A percentile compares a stretch with the other conserved stretches of the same genome.
Conservation (phyloP, 2,888 invertebrate species). For the Escarpia spicata region DNA sequence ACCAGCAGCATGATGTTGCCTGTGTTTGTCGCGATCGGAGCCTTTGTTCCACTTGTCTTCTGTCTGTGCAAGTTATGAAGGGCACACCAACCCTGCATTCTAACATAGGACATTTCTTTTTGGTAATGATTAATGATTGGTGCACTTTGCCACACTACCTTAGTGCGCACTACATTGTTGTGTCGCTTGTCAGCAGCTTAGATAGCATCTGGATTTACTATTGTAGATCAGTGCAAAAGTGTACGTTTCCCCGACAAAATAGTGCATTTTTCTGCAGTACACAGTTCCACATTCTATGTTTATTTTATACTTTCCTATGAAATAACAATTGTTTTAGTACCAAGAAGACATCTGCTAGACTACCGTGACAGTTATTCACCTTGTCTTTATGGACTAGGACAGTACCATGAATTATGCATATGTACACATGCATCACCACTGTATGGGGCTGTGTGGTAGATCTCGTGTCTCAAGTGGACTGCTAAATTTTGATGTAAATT, state of each 20-base stretch:
- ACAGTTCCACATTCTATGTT: background rate
- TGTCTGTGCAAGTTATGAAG: constrained; percentile 91
- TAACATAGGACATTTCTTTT: constrained; percentile 3
- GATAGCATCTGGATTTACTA: background rate
- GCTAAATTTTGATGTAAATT: background rate
- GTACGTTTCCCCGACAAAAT: background rate
- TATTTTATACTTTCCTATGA: background rate
- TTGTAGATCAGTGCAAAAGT: background rate
- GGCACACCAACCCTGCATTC: background rate
- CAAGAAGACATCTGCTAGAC: background rate
- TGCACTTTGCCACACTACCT: background rate
- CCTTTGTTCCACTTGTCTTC: constrained; percentile 92
- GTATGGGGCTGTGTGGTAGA: background rate
- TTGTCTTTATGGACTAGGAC: background rate
- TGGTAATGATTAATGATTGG: background rate
- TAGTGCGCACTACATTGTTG: background rate
- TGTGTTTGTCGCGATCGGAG: constrained; percentile 92
- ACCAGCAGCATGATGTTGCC: constrained; percentile 85
- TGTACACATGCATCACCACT: background rate
- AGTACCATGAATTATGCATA: background rate
- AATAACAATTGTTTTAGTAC: background rate
- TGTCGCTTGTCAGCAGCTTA: background rate
- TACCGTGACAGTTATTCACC: background rate
- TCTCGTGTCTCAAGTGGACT: background rate
- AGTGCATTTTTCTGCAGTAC: background rate